phyloP scores from a whole-genome alignment of 2,113 vertebrate genomes.

The Vidua chalybeata region DNA sequence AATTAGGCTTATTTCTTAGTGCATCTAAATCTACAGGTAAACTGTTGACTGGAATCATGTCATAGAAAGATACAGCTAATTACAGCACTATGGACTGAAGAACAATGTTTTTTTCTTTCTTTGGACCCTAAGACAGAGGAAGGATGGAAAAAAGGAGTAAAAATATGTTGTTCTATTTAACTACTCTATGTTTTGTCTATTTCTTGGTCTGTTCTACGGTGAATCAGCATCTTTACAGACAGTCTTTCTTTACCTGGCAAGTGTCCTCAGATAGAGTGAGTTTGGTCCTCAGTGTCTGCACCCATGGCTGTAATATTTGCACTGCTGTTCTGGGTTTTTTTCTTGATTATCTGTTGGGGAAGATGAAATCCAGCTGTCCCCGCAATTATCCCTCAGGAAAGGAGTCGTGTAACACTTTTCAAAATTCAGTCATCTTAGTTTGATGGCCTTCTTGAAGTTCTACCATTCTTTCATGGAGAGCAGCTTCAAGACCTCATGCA shows the following conservation, averaged over 20 bases:
- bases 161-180: not conserved
- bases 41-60: not conserved
- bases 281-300: not conserved
- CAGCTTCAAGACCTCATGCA: not conserved
- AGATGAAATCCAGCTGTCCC: too few species aligned
- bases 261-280: not conserved
- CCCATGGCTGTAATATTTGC: not conserved
- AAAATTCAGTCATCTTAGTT: not conserved
- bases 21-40: not conserved
- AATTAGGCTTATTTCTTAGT: not conserved
- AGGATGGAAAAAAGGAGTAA: not conserved
- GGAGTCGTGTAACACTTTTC: not conserved
- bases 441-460: not conserved
- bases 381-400: not conserved
- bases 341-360: not conserved
- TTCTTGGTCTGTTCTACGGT: not conserved
- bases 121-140: not conserved
- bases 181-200: rapidly evolving
- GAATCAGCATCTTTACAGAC: not conserved
- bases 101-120: not conserved
- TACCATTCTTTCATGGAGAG: not conserved
- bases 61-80: not conserved
- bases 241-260: not conserved
- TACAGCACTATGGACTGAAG: not conserved
- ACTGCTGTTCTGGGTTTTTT: not conserved